A percentile compares a stretch with the other conserved stretches of the same genome.
Conservation (phyloP, 1,140 invertebrate species). For the Zaprionus ornatus region DNA sequence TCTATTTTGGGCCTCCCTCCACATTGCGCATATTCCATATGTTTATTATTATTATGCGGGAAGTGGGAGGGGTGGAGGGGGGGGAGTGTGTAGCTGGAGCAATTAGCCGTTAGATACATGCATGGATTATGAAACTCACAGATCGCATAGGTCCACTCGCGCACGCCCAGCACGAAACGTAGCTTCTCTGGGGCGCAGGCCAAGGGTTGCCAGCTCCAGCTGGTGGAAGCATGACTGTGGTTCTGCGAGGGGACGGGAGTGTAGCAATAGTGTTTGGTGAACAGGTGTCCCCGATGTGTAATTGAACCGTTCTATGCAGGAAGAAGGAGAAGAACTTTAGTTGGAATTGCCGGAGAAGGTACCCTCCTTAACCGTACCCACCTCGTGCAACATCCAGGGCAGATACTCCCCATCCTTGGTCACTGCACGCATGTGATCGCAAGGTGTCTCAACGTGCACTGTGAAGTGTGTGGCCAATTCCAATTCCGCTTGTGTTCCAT, state of each 20-base stretch:
- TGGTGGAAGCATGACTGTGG: not conserved
- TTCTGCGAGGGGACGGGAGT: constrained; percentile 21
- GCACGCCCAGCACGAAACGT: constrained; percentile 61
- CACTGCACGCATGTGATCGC: constrained; percentile 63
- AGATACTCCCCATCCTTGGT: constrained; percentile 48
- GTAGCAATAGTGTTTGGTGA: constrained; percentile 75
- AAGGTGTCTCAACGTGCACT: constrained; percentile 64
- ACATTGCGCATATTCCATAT: constrained; percentile 13
- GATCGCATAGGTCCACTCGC: constrained; percentile 79
- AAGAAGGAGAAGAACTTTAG: not conserved
- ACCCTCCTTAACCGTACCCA: not conserved
- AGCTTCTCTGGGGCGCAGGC: constrained; percentile 67
- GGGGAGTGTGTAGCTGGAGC: not conserved
- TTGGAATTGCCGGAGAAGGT: no score
- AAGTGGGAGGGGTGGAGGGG: not conserved
- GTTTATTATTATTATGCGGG: constrained; percentile 19
- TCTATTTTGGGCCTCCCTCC: constrained; percentile 39
- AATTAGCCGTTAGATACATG: constrained; percentile 9
- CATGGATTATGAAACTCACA: constrained; percentile 52
- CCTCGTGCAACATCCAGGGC: constrained; percentile 67
- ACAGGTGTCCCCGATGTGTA: constrained; percentile 49
- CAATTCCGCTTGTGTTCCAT: constrained; percentile 37
- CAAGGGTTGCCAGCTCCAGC: constrained; percentile 74
- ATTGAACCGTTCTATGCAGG: constrained; percentile 65
- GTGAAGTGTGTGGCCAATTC: constrained; percentile 38